Evolutionary conservation across 2,888 invertebrate genomes (phyloP).

Genomic region (Cynaeus angustus): DNA sequence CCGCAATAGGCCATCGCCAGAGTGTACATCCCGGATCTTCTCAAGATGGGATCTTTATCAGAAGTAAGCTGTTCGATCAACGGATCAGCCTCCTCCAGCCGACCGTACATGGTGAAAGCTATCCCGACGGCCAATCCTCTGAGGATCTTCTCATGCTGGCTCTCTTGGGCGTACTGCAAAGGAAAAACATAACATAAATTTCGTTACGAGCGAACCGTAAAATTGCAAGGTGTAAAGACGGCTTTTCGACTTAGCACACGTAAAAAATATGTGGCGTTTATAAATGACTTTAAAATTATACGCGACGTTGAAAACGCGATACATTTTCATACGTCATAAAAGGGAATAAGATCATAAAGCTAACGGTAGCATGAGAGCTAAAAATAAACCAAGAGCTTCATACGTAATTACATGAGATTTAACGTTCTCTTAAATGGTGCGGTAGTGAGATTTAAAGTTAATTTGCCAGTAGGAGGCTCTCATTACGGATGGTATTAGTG

Average conservation of each 20-base stretch:
- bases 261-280: constrained; percentile 9
- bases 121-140: constrained; percentile 98
- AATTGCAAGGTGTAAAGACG: constrained; percentile 28
- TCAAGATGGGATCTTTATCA: constrained; percentile 95
- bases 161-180: constrained; percentile 90
- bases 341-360: not conserved
- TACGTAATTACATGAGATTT: constrained; percentile 31
- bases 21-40: constrained; percentile 98
- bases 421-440: constrained; percentile 44
- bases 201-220: constrained; percentile 31
- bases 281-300: constrained; percentile 2
- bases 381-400: constrained; percentile 3
- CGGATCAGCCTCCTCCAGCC: constrained; percentile 96
- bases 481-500: constrained; percentile 43
- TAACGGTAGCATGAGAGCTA: not conserved
- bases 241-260: constrained; percentile 10
- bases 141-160: constrained; percentile 98
- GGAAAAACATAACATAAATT: constrained; percentile 34
- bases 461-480: constrained; percentile 43
- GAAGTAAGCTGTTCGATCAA: constrained; percentile 90
- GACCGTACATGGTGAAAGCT: constrained; percentile 96
- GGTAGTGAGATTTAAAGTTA: constrained; percentile 48
- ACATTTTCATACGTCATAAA: not conserved
- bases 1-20: constrained; percentile 99
- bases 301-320: constrained; percentile 8